These are phyloP conservation scores for Mythimna albipuncta DNA, from an alignment of 2,888 invertebrate genomes.

Conservation along the genomic window DNA sequence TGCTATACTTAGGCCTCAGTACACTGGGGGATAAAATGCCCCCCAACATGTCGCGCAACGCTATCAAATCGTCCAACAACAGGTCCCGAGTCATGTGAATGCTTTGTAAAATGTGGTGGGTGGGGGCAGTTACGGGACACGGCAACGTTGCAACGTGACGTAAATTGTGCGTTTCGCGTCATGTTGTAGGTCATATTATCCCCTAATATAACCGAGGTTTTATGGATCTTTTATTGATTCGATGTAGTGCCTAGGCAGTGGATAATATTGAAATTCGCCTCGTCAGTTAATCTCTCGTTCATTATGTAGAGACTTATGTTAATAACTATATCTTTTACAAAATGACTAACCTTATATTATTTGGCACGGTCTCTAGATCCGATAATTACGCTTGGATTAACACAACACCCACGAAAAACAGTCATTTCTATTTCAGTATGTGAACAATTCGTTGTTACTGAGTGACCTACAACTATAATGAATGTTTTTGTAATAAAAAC, in stretches of 20 bases:
- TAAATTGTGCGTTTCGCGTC: too few relatives aligned
- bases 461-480: slow-evolving; percentile 35
- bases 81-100: too few relatives aligned
- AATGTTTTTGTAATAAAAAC: slow-evolving; percentile 34
- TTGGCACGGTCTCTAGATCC: slow-evolving; percentile 57
- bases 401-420: slow-evolving; percentile 47
- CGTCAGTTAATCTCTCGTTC: slow-evolving; percentile 6
- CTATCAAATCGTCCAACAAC: too few relatives aligned
- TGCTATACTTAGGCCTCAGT: background rate
- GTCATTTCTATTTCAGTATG: slow-evolving; percentile 59
- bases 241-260: slow-evolving; percentile 36
- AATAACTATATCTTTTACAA: slow-evolving; percentile 15
- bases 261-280: slow-evolving; percentile 19
- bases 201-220: too few relatives aligned
- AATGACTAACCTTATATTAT: slow-evolving; percentile 43
- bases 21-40: too few relatives aligned
- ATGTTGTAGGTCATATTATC: too few relatives aligned
- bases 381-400: slow-evolving; percentile 50
- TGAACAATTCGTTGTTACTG: slow-evolving; percentile 49
- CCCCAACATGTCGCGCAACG: too few relatives aligned
- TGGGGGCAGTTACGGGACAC: too few relatives aligned
- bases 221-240: slow-evolving; percentile 16
- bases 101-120: too few relatives aligned
- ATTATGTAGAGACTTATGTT: slow-evolving; percentile 4
- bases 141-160: too few relatives aligned